Evolutionary conservation across 2,888 invertebrate species (phyloP).

Genomic region (Drosophila fulvimacula): DNA sequence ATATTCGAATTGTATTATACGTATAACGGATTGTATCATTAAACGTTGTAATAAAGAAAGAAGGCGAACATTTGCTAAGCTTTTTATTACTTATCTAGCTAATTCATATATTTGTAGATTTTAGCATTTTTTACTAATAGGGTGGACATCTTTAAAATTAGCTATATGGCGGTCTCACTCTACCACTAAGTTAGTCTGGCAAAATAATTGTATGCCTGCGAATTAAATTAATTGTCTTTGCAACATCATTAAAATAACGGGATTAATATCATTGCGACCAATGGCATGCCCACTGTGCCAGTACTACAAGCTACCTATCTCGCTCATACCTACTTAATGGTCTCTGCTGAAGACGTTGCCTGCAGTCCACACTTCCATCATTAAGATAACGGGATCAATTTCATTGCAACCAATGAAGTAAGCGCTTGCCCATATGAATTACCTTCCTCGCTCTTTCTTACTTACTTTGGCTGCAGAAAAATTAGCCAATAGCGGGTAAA

Average conservation of each 20-base stretch:
- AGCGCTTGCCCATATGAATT: not conserved
- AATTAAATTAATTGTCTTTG: not conserved
- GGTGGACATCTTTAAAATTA: too few relatives aligned
- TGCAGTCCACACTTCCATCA: not conserved
- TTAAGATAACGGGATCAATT: not conserved
- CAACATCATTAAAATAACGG: constrained; percentile 3
- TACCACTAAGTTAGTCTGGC: too few relatives aligned
- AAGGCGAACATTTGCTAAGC: constrained; percentile 32
- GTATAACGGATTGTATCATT: constrained; percentile 44
- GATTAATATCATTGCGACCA: too few relatives aligned
- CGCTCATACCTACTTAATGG: not conserved
- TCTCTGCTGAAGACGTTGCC: not conserved
- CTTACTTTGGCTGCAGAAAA: not conserved
- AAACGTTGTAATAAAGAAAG: constrained; percentile 59
- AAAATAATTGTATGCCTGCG: too few relatives aligned
- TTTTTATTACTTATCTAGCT: not conserved
- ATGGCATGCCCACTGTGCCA: not conserved
- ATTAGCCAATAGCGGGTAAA: not conserved
- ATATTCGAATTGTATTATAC: constrained; percentile 44
- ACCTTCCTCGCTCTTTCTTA: not conserved
- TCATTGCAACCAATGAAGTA: not conserved
- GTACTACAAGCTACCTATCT: not conserved
- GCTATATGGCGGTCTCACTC: too few relatives aligned
- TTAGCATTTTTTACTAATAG: not conserved
- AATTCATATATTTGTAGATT: not conserved